Conservation (phyloP, 2,888 invertebrate species). For the Euspilapteryx auroguttella region DNA sequence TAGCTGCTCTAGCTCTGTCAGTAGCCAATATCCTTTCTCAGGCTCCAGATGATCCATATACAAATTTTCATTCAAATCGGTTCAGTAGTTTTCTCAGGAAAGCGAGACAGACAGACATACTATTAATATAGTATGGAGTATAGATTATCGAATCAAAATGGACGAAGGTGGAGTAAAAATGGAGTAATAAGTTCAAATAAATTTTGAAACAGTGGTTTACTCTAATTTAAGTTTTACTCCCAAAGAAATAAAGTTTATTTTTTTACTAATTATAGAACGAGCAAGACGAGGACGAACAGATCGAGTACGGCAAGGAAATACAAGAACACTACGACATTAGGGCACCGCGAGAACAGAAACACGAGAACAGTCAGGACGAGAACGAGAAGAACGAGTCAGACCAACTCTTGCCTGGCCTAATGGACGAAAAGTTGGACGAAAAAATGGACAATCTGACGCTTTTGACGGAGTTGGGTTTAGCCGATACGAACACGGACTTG, state of each 20-base stretch:
- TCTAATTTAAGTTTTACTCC: background rate
- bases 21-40: too few relatives aligned
- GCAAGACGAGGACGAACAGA: conserved; percentile 59
- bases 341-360: conserved; percentile 27
- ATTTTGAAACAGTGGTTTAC: too few relatives aligned
- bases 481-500: conserved; percentile 36
- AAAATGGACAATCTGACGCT: conserved; percentile 37
- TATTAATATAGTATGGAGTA: too few relatives aligned
- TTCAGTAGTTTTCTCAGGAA: too few relatives aligned
- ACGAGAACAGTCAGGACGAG: conserved; percentile 30
- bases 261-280: conserved; percentile 34
- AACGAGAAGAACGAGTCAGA: conserved; percentile 32
- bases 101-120: too few relatives aligned
- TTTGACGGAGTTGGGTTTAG: conserved; percentile 59
- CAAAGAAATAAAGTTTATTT: conserved; percentile 4
- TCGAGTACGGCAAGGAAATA: conserved; percentile 49
- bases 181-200: too few relatives aligned
- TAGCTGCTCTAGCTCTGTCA: too few relatives aligned
- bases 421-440: conserved; percentile 11
- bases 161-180: too few relatives aligned
- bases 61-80: too few relatives aligned
- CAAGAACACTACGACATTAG: conserved; percentile 46
- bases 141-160: too few relatives aligned
- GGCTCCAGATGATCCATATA: too few relatives aligned
- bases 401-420: conserved; percentile 31